Evolutionary conservation across 1,140 invertebrate genomes (phyloP), one percentile per base, ranked within the genome.

Genomic region (Aphidius gifuensis): DNA sequence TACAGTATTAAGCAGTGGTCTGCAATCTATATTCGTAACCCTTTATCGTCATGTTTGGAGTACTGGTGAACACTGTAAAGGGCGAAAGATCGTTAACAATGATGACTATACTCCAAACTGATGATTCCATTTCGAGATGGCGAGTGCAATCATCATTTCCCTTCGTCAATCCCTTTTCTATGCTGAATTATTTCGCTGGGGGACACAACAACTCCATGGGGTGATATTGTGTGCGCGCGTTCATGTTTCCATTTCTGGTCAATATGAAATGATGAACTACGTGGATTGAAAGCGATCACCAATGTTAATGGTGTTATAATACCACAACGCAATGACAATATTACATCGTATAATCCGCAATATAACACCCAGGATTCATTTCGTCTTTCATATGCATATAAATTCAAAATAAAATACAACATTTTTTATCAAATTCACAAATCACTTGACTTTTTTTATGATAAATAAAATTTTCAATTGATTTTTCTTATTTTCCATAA

Each of bases 221-320:
- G 23, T 32, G 23, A 32, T 32, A 3, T 32, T 32, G 23, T 32
- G 23, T 32, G 44, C 32, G 32, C 43, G 58, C 62, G 67, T 48
- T 58, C 58, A 63, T 58, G 62, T 68, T 32, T 32, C 2, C 49
- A n/a, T 60, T 55, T 56, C 54, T 50, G 64, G 58, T 63, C 74
- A 72, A 79, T 78, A 74, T 66, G 69, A 59, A 59, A 76, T 79
- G 77, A 79, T 80, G 79, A 79, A 80, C 77, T 77, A 68, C 72
- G 70, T 68, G 77, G 74, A 80, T 79, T 76, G 76, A 80, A 79
- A 80, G 72, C 73, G 76, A 80, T 80, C 75, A 70, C 69, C 72
- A 74, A 72, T 79, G 78, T 79, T 79, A 80, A 79, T 76, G 73
- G 72, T 65, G 75, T 79, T 79, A 78, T 72, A 74, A 73, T 71